phyloP scores from a whole-genome alignment of 1,140 invertebrate genomes.

The Drosophila setifemur region DNA sequence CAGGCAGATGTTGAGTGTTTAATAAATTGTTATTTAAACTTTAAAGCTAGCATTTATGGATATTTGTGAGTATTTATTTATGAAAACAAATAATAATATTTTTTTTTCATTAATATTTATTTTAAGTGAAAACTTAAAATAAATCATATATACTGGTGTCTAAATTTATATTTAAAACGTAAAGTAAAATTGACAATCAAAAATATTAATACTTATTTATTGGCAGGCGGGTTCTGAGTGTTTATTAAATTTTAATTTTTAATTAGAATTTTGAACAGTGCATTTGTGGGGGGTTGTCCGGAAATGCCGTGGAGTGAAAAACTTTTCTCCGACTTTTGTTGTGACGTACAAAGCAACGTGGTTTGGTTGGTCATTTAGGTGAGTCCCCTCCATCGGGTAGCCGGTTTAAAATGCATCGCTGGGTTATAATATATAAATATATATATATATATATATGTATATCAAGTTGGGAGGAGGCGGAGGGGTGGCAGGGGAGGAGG shows the following conservation, averaged over 20 bases:
- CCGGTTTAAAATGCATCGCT: slow-evolving; percentile 24
- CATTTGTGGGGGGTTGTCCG: slow-evolving; percentile 17
- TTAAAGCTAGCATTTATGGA: too few relatives aligned
- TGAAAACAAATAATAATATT: too few relatives aligned
- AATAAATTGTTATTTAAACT: too few relatives aligned
- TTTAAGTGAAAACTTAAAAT: too few relatives aligned
- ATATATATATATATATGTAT: neutral
- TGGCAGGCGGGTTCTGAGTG: too few relatives aligned
- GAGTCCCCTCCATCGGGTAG: slow-evolving; percentile 17
- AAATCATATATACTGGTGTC: too few relatives aligned
- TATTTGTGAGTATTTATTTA: too few relatives aligned
- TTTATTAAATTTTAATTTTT: neutral
- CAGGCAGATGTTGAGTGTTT: too few relatives aligned
- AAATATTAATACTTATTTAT: neutral
- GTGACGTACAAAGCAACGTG: slow-evolving; percentile 16
- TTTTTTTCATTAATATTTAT: too few relatives aligned
- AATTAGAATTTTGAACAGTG: neutral
- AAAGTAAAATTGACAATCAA: neutral
- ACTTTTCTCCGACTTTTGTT: slow-evolving; percentile 18
- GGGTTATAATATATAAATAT: neutral
- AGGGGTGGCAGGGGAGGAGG: neutral
- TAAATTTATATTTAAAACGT: neutral
- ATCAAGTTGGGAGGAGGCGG: slow-evolving; percentile 1
- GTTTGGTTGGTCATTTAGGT: slow-evolving; percentile 22
- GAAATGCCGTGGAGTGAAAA: slow-evolving; percentile 34